These are phyloP conservation scores for Pterobdella sp. DNA, from an alignment of 2,888 invertebrate genomes.

Conservation along the genomic window DNA sequence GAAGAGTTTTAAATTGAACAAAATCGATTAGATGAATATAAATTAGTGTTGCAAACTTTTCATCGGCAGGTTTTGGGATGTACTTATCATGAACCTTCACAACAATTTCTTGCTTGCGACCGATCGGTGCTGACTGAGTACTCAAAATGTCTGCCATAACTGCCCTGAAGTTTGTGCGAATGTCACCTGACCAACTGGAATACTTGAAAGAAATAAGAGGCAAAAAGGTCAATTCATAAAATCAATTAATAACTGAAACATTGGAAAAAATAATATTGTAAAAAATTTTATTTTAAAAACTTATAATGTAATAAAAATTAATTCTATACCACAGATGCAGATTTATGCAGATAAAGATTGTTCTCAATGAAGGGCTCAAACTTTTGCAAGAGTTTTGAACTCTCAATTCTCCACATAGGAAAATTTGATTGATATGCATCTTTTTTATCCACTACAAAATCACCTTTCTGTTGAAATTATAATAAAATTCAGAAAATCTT, in stretches of 20 bases:
- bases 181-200: conserved; percentile 34
- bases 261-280: too few relatives aligned
- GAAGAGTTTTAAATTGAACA: neutral
- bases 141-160: conserved; percentile 31
- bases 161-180: conserved; percentile 30
- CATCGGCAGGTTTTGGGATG: conserved; percentile 31
- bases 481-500: too few relatives aligned
- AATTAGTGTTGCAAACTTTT: conserved; percentile 21
- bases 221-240: too few relatives aligned
- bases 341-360: conserved; percentile 26
- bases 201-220: conserved; percentile 27
- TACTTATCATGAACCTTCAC: conserved; percentile 31
- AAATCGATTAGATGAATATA: neutral
- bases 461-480: conserved; percentile 31
- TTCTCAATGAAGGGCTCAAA: conserved; percentile 28
- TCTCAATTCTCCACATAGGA: conserved; percentile 34
- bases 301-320: neutral
- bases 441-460: conserved; percentile 33
- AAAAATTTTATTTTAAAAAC: too few relatives aligned
- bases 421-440: conserved; percentile 32
- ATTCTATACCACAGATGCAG: conserved; percentile 31
- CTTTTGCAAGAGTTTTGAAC: conserved; percentile 32
- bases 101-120: conserved; percentile 32
- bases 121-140: conserved; percentile 20
- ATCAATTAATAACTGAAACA: too few relatives aligned